Evolutionary conservation across 2,113 vertebrate species (phyloP), one percentile per base, ranked within the genome.

Genomic region (Cyprinodon variegatus): DNA sequence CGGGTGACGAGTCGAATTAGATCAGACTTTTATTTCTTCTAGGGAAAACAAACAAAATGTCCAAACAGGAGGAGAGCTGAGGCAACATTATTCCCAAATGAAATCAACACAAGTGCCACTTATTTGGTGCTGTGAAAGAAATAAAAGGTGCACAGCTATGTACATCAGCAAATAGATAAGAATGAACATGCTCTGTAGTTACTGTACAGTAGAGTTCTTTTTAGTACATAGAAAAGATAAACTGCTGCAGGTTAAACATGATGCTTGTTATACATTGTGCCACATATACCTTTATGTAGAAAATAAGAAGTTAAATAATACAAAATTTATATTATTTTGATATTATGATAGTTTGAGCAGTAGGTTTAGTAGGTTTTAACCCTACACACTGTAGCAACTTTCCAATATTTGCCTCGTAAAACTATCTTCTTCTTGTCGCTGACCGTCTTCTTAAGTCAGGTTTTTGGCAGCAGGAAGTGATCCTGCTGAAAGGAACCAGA

Each of bases 181-280:
- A 92, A 90, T 90, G 86, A 92, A 89, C 91, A 92, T 93, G 93
- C 91, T 89, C 89, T 87, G 88, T 86, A 69, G 79, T 79, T 91
- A 90, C 91, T 90, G 89, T 92, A 91, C 92, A 93, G 82, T 89
- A 88, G 85, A 86, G 84, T 90, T 87, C 77, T 71, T 81, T 82
- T 90, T 74, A 77, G 86, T 79, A 88, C 86, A 86, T 90, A 91
- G 83, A 87, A 86, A 76, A 90, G 92, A 92, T 86, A 87, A 93
- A 86, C 78, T 81, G 89, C 82, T 85, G 88, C 85, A 88, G 89
- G 77, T 91, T 90, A 86, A 91, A 91, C 89, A 87, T 77, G 75
- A 90, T 74, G 82, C 80, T 68, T 84, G 86, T 77, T 82, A 83
- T 91, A 93, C 88, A 90, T 79, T 84, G 87, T 85, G 85, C 83